Conservation (phyloP, 2,888 invertebrate genomes). For the Leucophenga montana region DNA sequence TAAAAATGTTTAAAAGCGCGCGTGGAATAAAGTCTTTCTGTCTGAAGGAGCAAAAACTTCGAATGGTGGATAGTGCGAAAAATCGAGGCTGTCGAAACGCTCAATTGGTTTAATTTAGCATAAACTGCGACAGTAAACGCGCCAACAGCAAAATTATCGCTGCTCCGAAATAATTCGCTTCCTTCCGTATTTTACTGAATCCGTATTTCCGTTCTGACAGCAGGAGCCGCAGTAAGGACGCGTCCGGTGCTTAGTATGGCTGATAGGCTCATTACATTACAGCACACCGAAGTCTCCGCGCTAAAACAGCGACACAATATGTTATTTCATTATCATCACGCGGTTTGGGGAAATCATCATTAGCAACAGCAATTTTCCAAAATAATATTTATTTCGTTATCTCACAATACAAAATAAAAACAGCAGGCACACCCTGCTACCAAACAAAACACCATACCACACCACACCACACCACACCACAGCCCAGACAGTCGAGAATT, state of each 20-base stretch:
- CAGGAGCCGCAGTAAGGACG: background rate
- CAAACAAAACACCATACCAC: background rate
- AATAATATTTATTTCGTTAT: constrained; percentile 49
- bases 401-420: background rate
- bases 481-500: background rate
- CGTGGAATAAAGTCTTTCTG: constrained; percentile 28
- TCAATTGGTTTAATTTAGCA: constrained; percentile 66
- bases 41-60: constrained; percentile 16
- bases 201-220: constrained; percentile 7
- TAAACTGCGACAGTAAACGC: constrained; percentile 56
- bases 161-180: constrained; percentile 34
- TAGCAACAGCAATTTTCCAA: constrained; percentile 59
- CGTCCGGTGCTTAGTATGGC: too few relatives aligned
- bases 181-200: too few relatives aligned
- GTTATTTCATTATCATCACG: constrained; percentile 42
- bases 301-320: constrained; percentile 34
- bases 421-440: constrained; percentile 8
- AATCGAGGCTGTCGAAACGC: constrained; percentile 14
- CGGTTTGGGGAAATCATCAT: constrained; percentile 47
- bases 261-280: too few relatives aligned
- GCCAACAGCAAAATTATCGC: constrained; percentile 44
- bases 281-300: too few relatives aligned
- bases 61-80: background rate
- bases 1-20: constrained; percentile 38
- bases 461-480: background rate